Base-by-base conservation (phyloP, 2,888 invertebrate genomes). In the Drosophila falleni region DNA sequence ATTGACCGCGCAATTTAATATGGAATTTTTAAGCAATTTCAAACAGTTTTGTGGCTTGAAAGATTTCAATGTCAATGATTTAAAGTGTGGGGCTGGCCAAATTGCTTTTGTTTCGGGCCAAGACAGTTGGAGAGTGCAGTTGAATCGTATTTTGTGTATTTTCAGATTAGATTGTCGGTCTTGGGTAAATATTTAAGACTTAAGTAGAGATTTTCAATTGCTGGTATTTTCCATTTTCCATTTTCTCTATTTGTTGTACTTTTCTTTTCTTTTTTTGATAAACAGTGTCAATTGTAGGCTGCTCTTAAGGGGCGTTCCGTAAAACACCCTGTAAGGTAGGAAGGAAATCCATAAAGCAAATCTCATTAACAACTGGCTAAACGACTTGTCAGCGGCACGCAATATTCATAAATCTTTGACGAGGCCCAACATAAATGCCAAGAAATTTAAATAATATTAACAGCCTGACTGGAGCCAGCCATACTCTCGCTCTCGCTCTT, bases 61-160 rank as follows among this genome's bases (percentile, higher is more conserved):
- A 70, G 64, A 79, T 85, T 85, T 85, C 84, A 85, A 85, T 85
- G 84, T 87, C 89, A 85, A 70, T 54, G 53, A 62, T 73, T 74
- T 68, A 37, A 72, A 51, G 66, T 66, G 56, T 72, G 65, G 68
- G 58, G 31, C 56, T 58, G 42, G 31, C 67, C 49, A 41, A 42
- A 70, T 58, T 58, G 46, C 35, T 35, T 35, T 54, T 54, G 39
- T 37, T 33, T 26, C n/a, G 31, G 29, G 16, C 10, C 11, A 6
- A 39, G 39, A 10, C 11, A 29, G 19, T n/a, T n/a, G 29, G 19
- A 42, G 41, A 42, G 16, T n/a, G 42, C 11, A 33, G 42, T 5
- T n/a, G 11, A 46, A 5, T 44, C 15, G 16, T 37, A n/a, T 39
- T 49, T 58, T 39, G 15, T 58, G 9, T 31, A 11, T 16, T 41